Conservation (phyloP, 2,888 invertebrate genomes). For the Drosophila neoperkinsi region DNA sequence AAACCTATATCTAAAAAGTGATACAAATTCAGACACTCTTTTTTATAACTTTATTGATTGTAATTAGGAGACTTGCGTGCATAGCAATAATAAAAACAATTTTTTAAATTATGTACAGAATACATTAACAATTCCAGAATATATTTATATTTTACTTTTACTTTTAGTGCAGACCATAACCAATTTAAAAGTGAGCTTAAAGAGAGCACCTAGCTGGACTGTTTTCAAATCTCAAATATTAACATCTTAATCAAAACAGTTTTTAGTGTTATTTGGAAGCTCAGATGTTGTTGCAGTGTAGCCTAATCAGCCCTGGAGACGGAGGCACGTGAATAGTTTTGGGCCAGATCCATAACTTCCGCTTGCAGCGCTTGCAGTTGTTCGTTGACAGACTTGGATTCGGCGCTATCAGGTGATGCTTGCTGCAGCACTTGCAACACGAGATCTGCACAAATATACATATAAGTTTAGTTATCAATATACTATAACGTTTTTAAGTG, state of each 20-base stretch:
- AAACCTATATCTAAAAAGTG: conserved; percentile 45
- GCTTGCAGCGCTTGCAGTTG: conserved; percentile 73
- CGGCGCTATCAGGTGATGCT: conserved; percentile 85
- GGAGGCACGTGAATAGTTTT: conserved; percentile 78
- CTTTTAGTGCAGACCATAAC: conserved; percentile 45
- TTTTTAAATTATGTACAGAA: conserved; percentile 55
- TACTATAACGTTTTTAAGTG: background rate
- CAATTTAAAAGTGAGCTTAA: conserved; percentile 37
- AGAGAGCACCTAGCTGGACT: conserved; percentile 7
- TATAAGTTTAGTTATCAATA: background rate
- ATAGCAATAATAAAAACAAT: conserved; percentile 61
- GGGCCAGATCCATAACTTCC: conserved; percentile 77
- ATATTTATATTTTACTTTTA: conserved; percentile 9
- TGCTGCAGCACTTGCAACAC: conserved; percentile 88
- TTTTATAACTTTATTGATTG: conserved; percentile 54
- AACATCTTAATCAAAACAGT: background rate
- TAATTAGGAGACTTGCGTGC: conserved; percentile 55
- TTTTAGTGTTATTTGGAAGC: background rate
- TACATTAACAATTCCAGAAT: conserved; percentile 44
- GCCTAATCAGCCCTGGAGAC: conserved; percentile 79
- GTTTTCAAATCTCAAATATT: background rate
- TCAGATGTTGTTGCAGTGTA: background rate
- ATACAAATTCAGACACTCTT: conserved; percentile 48
- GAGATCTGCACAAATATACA: conserved; percentile 86
- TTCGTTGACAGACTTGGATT: conserved; percentile 86